Evolutionary conservation across 1,140 invertebrate species (phyloP), one percentile per base, ranked within the genome.

Genomic region (Potamilus streckersoni): DNA sequence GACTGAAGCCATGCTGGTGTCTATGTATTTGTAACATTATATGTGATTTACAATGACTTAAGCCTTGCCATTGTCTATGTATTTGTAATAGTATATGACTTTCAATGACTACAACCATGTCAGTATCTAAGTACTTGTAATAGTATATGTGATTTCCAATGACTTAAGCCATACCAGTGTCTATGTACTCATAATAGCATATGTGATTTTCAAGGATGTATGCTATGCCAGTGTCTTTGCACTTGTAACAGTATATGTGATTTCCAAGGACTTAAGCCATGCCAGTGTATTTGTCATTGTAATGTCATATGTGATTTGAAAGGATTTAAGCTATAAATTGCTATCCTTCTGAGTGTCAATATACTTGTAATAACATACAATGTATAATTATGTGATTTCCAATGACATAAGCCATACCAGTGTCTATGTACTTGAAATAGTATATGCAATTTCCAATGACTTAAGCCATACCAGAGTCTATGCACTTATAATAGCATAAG

Each of bases 1-100:
- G 71, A 23, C 76, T 90, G 4, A 84, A 83, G 69, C 85, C 59
- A 79, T 89, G 3, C 79, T 88, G 85, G 86, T 72, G 78, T 89
- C 8, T 90, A 89, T 83, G 86, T 84, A 49, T 6, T 0, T 49
- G 38, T 49, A 49, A 49, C 6, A 49, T 0, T 6, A 49, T 81
- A 15, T 84, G 84, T 58, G 84, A 87, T 23, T 81, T 89, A 63
- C 76, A 87, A 15, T 70, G 71, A 23, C 76, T 90, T 3, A 84
- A 83, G 68, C 83, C 84, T 3, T 31, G 1, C 27, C 4, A 31
- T 1, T 31, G 27, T 31, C 27, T 31, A 31, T 31, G 27, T 17
- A 58, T 14, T 14, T 55, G 11, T 16, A 19, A 58, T 58, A 55
- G 20, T 14, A 56, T n/a, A 17, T 69, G 14, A 17, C 11, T 23